Conservation (phyloP, 2,113 vertebrate species). For the Melanocharis versteri region DNA sequence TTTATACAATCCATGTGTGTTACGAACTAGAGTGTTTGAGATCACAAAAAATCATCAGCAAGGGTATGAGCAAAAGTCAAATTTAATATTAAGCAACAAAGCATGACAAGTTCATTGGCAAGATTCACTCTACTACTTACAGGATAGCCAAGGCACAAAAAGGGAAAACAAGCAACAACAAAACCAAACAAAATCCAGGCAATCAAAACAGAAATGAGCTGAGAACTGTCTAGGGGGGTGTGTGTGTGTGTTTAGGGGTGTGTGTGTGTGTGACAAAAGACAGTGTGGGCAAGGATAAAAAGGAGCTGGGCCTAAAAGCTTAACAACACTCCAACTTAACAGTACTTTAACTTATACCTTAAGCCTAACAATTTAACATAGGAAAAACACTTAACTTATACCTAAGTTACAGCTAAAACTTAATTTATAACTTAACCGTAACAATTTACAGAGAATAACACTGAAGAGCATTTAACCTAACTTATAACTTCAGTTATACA, state of each 20-base stretch:
- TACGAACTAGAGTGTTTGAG: fast-evolving
- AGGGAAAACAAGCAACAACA: neutral
- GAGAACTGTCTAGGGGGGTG: neutral
- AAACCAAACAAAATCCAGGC: neutral
- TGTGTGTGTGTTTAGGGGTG: too few relatives aligned
- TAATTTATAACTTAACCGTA: neutral
- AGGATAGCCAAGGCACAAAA: neutral
- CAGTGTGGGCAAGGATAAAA: neutral
- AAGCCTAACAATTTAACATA: neutral
- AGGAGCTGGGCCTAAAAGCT: neutral
- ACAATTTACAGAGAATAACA: neutral
- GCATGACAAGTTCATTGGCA: neutral
- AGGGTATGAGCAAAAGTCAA: neutral
- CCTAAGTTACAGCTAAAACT: neutral
- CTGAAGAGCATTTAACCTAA: neutral
- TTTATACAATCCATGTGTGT: neutral
- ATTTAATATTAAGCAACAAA: neutral
- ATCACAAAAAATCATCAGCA: neutral
- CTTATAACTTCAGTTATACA: neutral
- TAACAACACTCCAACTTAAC: neutral
- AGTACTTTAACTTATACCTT: neutral
- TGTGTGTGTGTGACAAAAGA: neutral
- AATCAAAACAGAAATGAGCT: neutral
- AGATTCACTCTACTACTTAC: neutral
- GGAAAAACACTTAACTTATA: neutral